Percentiles rank a stretch among this genome's conserved stretches.
Conservation (phyloP, 1,140 invertebrate species). For the Campodea augens region DNA sequence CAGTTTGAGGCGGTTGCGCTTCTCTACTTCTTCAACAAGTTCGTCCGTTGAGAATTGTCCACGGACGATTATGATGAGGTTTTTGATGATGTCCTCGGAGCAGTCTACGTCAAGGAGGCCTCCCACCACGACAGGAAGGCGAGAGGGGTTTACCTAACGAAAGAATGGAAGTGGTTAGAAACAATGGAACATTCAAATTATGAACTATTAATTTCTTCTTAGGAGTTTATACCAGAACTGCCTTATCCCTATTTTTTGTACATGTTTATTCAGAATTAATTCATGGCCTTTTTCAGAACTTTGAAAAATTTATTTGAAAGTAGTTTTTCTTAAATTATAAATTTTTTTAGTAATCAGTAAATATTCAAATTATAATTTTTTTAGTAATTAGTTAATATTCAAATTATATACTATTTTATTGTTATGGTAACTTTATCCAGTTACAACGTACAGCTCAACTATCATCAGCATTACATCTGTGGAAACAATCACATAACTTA, state of each 20-base stretch:
- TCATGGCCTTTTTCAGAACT: too few relatives aligned
- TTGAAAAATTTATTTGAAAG: too few relatives aligned
- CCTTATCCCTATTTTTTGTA: not conserved
- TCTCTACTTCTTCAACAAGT: conserved; percentile 95
- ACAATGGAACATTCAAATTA: not conserved
- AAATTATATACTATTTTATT: too few relatives aligned
- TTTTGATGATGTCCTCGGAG: conserved; percentile 97
- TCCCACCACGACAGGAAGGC: conserved; percentile 92
- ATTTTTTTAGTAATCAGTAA: too few relatives aligned
- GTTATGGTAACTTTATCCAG: too few relatives aligned
- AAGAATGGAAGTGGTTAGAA: conserved; percentile 10
- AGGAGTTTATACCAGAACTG: not conserved
- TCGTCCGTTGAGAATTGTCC: conserved; percentile 99
- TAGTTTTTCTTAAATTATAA: too few relatives aligned
- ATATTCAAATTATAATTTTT: too few relatives aligned
- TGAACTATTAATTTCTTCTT: not conserved
- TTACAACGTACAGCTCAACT: too few relatives aligned
- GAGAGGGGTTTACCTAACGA: conserved; percentile 78
- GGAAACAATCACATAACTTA: too few relatives aligned
- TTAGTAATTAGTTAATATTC: too few relatives aligned
- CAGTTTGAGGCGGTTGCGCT: conserved; percentile 87
- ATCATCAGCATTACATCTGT: too few relatives aligned
- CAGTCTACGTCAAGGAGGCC: conserved; percentile 96
- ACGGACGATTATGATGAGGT: conserved; percentile 88
- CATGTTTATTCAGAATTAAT: too few relatives aligned